Conservation (phyloP, 2,888 invertebrate species). For the Lasioglossum zephyrum region DNA sequence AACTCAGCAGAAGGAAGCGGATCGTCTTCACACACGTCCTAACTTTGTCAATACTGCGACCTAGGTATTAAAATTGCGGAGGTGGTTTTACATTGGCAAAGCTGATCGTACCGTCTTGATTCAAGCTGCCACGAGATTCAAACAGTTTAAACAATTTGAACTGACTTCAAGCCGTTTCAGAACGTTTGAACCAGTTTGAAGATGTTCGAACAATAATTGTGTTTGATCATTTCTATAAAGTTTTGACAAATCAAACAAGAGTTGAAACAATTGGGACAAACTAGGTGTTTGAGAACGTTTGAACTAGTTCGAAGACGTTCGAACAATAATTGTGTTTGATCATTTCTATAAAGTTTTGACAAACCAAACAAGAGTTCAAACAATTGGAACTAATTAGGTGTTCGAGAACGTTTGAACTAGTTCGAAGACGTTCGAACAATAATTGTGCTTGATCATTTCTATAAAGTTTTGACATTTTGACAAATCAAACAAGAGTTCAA, state of each 20-base stretch:
- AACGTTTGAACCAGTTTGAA: background rate
- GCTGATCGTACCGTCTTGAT: constrained; percentile 31
- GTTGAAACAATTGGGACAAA: background rate
- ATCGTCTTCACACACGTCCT: constrained; percentile 73
- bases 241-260: no score
- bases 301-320: no score
- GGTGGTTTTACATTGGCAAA: constrained; percentile 53
- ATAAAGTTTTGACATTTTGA: no score
- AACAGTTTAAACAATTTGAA: background rate
- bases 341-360: no score
- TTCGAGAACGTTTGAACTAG: background rate
- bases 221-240: background rate
- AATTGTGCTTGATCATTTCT: no score
- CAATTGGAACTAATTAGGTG: background rate
- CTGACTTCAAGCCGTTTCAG: background rate
- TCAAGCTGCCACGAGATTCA: background rate
- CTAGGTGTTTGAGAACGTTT: background rate
- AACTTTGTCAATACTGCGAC: constrained; percentile 76
- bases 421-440: no score
- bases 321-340: no score
- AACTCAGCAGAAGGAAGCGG: constrained; percentile 53
- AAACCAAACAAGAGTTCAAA: no score
- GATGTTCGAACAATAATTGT: background rate
- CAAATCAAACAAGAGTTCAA: no score
- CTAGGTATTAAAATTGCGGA: constrained; percentile 53